These are phyloP conservation scores for Corythucha ciliata DNA, from an alignment of 2,888 invertebrate species.

Conservation along the genomic window DNA sequence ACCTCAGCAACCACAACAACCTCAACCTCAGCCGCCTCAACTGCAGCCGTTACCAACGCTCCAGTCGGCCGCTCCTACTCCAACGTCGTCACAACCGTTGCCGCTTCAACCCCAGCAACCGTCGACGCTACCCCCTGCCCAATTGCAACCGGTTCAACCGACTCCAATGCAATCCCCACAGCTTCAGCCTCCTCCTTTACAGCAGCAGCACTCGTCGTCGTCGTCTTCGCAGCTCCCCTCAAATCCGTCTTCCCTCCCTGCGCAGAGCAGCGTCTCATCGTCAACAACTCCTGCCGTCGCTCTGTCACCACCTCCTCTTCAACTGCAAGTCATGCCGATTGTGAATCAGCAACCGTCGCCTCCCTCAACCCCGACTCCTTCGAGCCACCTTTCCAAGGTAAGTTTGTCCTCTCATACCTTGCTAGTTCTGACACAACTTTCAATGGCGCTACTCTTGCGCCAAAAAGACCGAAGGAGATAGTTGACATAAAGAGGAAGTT, in stretches of 20 bases:
- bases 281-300: slow-evolving; percentile 7
- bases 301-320: slow-evolving; percentile 17
- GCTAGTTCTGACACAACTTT: no score
- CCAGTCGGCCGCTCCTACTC: no score
- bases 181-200: neutral
- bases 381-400: no score
- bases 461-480: no score
- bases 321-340: slow-evolving; percentile 17
- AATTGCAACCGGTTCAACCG: slow-evolving; percentile 7
- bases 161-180: neutral
- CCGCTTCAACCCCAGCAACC: slow-evolving; percentile 34
- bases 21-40: slow-evolving; percentile 38
- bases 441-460: no score
- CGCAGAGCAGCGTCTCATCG: slow-evolving; percentile 15
- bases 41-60: slow-evolving; percentile 34
- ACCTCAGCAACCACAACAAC: slow-evolving; percentile 27
- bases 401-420: no score
- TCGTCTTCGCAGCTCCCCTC: neutral
- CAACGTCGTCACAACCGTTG: slow-evolving; percentile 44
- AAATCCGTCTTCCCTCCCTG: neutral
- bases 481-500: no score
- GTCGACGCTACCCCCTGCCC: neutral
- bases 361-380: neutral
- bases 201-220: neutral
- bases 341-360: neutral